Conservation (phyloP, 2,113 vertebrate species). For the Galbula dea region DNA sequence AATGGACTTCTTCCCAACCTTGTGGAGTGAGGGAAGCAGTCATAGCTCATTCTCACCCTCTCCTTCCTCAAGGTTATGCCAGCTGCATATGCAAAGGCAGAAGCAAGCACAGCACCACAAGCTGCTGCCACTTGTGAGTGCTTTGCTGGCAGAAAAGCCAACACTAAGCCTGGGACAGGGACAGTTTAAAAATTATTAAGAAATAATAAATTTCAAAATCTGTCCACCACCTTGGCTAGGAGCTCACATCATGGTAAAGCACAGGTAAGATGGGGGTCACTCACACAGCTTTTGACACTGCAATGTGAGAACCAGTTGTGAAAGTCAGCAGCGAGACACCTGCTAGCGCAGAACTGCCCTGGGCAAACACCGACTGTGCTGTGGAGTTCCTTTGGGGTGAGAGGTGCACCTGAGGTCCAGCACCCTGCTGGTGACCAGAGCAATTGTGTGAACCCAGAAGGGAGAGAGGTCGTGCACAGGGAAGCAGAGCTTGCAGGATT, state of each 20-base stretch:
- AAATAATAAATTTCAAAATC: not conserved
- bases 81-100: not conserved
- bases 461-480: rapidly evolving
- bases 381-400: rapidly evolving
- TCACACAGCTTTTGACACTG: not conserved
- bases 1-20: not conserved
- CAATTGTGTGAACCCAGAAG: rapidly evolving
- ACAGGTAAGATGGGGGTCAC: not conserved
- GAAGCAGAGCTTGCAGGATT: not conserved
- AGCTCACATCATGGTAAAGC: not conserved
- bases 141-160: rapidly evolving
- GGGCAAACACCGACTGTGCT: rapidly evolving
- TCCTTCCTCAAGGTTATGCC: not conserved
- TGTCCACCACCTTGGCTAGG: not conserved
- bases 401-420: rapidly evolving
- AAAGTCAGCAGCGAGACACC: not conserved
- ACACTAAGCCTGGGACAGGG: rapidly evolving
- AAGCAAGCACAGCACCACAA: not conserved
- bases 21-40: rapidly evolving
- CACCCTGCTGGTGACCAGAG: not conserved
- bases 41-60: not conserved
- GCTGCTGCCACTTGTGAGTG: rapidly evolving
- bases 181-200: not conserved
- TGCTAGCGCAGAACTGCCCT: not conserved
- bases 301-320: not conserved